These are phyloP conservation scores for Trypoxylon attenuatum DNA, from an alignment of 2,888 invertebrate genomes.

Conservation along the genomic window DNA sequence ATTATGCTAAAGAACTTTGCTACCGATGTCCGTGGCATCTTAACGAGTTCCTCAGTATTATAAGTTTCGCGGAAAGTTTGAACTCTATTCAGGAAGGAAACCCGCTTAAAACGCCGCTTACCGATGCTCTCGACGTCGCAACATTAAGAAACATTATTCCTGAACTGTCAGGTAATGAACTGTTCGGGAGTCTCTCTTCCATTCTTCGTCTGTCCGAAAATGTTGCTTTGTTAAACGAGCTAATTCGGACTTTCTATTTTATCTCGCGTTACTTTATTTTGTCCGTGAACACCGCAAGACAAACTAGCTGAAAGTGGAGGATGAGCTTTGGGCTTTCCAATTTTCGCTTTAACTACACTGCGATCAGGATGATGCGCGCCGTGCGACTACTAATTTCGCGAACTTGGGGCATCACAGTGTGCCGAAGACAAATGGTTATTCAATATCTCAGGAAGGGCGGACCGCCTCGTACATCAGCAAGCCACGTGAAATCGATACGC, in stretches of 20 bases:
- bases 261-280: neutral
- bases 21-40: slow-evolving; percentile 54
- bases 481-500: neutral
- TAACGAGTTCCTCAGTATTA: slow-evolving; percentile 52
- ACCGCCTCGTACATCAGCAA: neutral
- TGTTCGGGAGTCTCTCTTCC: slow-evolving; percentile 22
- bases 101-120: slow-evolving; percentile 43
- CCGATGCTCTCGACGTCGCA: slow-evolving; percentile 38
- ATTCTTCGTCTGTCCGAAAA: slow-evolving; percentile 24
- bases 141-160: slow-evolving; percentile 51
- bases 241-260: slow-evolving; percentile 39
- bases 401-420: neutral
- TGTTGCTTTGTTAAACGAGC: slow-evolving; percentile 38
- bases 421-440: neutral
- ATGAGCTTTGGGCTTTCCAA: neutral
- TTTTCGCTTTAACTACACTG: neutral
- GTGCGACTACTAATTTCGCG: too few relatives aligned
- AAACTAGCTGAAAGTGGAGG: neutral
- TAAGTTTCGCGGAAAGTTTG: slow-evolving; percentile 51
- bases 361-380: neutral
- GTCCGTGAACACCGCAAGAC: neutral
- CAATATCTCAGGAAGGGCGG: neutral
- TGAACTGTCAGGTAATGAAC: slow-evolving; percentile 33
- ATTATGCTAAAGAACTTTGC: slow-evolving; percentile 54
- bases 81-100: slow-evolving; percentile 32